Percentiles rank a stretch among this genome's conserved stretches.
phyloP scores from a whole-genome alignment of 2,888 invertebrate species.

The Spisula solida region DNA sequence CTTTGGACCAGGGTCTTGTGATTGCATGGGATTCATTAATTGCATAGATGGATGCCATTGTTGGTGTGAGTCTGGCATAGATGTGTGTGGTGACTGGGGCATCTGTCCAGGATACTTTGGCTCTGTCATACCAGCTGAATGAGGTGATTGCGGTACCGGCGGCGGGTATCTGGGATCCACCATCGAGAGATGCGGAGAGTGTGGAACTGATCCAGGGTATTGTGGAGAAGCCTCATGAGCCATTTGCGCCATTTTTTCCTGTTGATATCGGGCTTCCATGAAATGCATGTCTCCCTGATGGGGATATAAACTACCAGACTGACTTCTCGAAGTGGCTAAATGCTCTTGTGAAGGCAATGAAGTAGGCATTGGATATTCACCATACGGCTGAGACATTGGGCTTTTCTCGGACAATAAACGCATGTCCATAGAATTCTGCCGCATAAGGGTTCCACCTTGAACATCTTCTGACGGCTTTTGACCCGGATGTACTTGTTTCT shows the following conservation, averaged over 20 bases:
- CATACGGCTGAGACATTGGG: not conserved
- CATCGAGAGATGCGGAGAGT: not conserved
- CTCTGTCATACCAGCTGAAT: not conserved
- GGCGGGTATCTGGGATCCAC: not conserved
- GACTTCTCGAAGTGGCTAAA: not conserved
- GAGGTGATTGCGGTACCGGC: not conserved
- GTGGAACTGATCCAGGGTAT: conserved; percentile 1
- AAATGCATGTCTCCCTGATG: conserved; percentile 1
- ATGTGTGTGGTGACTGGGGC: conserved; percentile 26
- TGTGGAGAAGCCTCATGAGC: not conserved
- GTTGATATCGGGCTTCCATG: not conserved
- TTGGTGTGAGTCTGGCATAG: not conserved
- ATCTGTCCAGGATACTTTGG: conserved; percentile 3
- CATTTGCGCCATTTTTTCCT: not conserved
- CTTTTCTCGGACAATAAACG: not conserved
- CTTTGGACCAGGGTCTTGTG: not conserved
- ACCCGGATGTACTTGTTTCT: not conserved
- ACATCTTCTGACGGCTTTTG: not conserved
- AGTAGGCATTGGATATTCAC: conserved; percentile 8
- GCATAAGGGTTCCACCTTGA: not conserved
- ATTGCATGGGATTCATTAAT: conserved; percentile 23
- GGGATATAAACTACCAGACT: not conserved
- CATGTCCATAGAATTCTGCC: not conserved
- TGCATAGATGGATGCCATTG: conserved; percentile 37
- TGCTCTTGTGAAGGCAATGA: not conserved